These are phyloP conservation scores for Ypsolopha scabrella DNA, from an alignment of 2,888 invertebrate genomes.

Conservation along the genomic window DNA sequence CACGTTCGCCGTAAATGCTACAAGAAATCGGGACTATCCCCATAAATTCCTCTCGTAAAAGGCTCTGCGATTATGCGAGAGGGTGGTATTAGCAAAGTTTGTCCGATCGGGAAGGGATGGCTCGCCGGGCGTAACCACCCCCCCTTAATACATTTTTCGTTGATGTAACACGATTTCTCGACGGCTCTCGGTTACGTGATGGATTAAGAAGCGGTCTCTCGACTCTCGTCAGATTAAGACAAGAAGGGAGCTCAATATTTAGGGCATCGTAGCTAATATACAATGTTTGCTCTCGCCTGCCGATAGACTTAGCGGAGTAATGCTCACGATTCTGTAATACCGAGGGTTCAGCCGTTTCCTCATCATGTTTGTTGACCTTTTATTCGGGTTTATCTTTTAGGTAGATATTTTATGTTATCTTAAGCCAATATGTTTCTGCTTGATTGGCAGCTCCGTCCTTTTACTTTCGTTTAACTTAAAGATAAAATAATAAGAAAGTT, in stretches of 20 bases:
- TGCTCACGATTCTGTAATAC: conserved; percentile 18
- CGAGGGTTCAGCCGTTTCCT: neutral
- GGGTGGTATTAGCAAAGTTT: conserved; percentile 71
- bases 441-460: neutral
- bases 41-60: conserved; percentile 71
- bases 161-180: conserved; percentile 72
- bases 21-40: conserved; percentile 68
- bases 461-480: neutral
- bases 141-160: conserved; percentile 71
- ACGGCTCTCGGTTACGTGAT: conserved; percentile 69
- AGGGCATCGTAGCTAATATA: conserved; percentile 60
- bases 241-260: conserved; percentile 48
- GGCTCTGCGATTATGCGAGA: conserved; percentile 69
- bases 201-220: conserved; percentile 66
- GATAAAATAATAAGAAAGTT: neutral
- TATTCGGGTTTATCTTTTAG: neutral
- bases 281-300: conserved; percentile 46
- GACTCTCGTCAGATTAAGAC: conserved; percentile 58
- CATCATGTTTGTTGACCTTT: neutral
- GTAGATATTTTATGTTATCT: neutral
- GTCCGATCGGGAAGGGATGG: conserved; percentile 53
- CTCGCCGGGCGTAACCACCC: conserved; percentile 10
- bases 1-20: conserved; percentile 62
- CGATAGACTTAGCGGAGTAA: conserved; percentile 54
- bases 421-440: neutral